Base-by-base conservation (phyloP, 1,140 invertebrate species). In the Anoplolepis gracilipes region DNA sequence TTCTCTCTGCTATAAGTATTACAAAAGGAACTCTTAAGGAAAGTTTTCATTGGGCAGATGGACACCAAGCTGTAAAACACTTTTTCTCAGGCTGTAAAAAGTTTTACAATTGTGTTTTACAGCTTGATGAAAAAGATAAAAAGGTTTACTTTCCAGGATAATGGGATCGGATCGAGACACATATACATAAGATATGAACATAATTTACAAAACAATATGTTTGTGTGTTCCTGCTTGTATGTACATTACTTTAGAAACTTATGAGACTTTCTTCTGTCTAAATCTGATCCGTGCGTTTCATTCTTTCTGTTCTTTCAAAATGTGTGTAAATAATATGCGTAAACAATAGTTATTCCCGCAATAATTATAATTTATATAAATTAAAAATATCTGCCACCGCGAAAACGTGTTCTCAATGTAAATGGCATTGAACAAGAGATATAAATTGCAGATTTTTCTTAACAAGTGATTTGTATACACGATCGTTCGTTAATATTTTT, bases 21-120 rank as follows among this genome's bases (percentile, higher is more conserved):
- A 85, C 67, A 90, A 90, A 90, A 90, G 88, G 88, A 90, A 90
- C 88, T 90, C 62, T 89, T 79, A 76, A 55, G 86, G 62, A 87
- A 89, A 42, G 76, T 81, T 87, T 86, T 81, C 79, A 84, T 75
- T 73, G 72, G 61, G 49, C 70, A 76, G 81, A 87, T 70, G 49
- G n/a, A 84, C 62, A 72, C 16, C 75, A 69, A 81, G 36, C 84
- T 61, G 62, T 72, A 85, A 82, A 73, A 84, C 46, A 49, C 22
- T 13, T 79, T 46, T 11, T 69, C 7, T 57, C 64, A 81, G 19
- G 10, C n/a, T 64, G 53, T 82, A 82, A 82, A 82, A 82, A 42
- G 22, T 59, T 82, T n/a, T 72, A 81, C 19, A 10, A 8, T 53
- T 36, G 7, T 61, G 25, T 69, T 85, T 89, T 84, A 89, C 75